These are phyloP conservation scores for Anoplius nigerrimus DNA, from an alignment of 2,888 invertebrate species.

Conservation along the genomic window DNA sequence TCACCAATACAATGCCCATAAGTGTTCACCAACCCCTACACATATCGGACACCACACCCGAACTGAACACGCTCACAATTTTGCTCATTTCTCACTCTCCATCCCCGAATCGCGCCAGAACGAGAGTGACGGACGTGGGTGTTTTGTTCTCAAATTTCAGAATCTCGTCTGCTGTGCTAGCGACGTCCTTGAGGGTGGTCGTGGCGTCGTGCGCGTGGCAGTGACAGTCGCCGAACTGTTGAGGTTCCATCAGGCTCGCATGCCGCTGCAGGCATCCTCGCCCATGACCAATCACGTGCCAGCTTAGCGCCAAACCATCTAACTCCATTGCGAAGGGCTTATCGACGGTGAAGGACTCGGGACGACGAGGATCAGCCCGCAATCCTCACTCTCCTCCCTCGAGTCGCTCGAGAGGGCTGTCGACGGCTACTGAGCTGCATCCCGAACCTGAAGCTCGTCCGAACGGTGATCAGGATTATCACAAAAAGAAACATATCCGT, in stretches of 20 bases:
- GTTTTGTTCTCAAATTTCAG: conserved; percentile 77
- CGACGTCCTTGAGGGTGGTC: conserved; percentile 94
- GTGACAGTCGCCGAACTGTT: conserved; percentile 91
- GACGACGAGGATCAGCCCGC: not conserved
- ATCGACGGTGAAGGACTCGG: not conserved
- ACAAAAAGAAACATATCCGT: no score
- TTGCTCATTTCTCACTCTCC: no score
- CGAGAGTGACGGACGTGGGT: conserved; percentile 2
- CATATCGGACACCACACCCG: no score
- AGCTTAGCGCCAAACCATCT: conserved; percentile 64
- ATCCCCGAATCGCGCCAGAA: not conserved
- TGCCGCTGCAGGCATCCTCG: conserved; percentile 66
- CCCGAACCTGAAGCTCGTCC: no score
- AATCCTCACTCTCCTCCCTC: no score
- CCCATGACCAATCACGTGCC: conserved; percentile 63
- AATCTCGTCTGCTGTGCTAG: conserved; percentile 93
- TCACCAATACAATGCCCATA: no score
- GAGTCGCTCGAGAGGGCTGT: no score
- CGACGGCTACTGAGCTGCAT: no score
- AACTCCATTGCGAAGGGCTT: conserved; percentile 30
- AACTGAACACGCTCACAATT: no score
- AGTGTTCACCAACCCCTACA: no score
- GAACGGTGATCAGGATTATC: no score
- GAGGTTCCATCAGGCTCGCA: conserved; percentile 79
- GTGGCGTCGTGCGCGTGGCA: conserved; percentile 90